Conservation (phyloP, 2,888 invertebrate genomes). For the Ashinkailepas kermadecensis region DNA sequence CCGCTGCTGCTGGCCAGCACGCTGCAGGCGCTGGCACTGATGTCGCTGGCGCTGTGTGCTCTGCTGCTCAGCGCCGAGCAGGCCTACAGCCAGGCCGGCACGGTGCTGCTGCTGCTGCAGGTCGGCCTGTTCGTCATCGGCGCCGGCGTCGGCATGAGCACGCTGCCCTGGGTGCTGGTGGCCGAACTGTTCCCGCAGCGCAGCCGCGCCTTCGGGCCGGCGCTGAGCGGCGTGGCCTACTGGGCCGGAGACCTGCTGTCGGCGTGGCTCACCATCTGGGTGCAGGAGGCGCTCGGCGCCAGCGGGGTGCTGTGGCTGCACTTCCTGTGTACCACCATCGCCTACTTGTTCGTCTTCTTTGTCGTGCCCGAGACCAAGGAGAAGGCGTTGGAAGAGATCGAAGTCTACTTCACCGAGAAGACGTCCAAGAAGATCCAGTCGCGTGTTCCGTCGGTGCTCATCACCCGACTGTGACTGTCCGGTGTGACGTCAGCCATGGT, state of each 20-base stretch:
- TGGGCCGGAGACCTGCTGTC: slow-evolving; percentile 17
- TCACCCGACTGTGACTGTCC: background rate
- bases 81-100: background rate
- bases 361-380: slow-evolving; percentile 6
- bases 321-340: slow-evolving; percentile 11
- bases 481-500: too few relatives aligned
- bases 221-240: slow-evolving; percentile 12
- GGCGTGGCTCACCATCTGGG: slow-evolving; percentile 10
- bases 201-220: background rate
- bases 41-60: slow-evolving; percentile 22
- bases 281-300: background rate
- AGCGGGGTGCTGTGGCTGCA: slow-evolving; percentile 21
- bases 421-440: background rate
- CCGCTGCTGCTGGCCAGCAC: slow-evolving; percentile 20
- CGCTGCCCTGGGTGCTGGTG: slow-evolving; percentile 19
- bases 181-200: slow-evolving; percentile 22
- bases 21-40: slow-evolving; percentile 14
- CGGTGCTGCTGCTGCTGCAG: slow-evolving; percentile 1
- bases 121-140: slow-evolving; percentile 4
- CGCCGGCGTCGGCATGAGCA: slow-evolving; percentile 21
- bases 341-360: slow-evolving; percentile 18
- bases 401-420: background rate
- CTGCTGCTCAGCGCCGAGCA: slow-evolving; percentile 18
- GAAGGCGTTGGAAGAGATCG: slow-evolving; percentile 15
- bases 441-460: slow-evolving; percentile 6